These are phyloP conservation scores for Palythoa grandis DNA, from an alignment of 92 coral and sea anemone species.

Conservation along the genomic window DNA sequence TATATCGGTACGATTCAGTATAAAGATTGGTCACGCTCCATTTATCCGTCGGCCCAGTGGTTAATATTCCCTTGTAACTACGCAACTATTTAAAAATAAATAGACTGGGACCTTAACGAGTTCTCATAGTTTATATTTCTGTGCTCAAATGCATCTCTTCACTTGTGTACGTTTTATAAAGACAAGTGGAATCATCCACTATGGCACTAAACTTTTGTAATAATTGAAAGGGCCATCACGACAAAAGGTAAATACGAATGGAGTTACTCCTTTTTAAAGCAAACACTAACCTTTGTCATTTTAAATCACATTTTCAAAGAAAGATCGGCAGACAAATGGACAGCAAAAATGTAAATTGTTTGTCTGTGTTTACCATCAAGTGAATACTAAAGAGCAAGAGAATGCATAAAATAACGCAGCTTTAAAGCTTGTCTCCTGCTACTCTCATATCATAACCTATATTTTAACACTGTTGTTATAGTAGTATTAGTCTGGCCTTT, in stretches of 20 bases:
- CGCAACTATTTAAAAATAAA: background rate
- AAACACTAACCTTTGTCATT: constrained; percentile 28
- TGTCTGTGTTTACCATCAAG: constrained; percentile 34
- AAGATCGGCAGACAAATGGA: constrained; percentile 19
- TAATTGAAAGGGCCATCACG: constrained; percentile 11
- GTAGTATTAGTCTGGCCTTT: constrained; percentile 14
- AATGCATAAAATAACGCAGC: constrained; percentile 8
- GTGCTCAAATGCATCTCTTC: background rate
- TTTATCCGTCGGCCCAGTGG: background rate
- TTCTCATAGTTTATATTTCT: background rate
- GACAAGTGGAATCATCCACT: background rate
- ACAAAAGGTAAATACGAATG: constrained; percentile 1
- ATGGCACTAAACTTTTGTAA: background rate
- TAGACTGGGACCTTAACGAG: background rate
- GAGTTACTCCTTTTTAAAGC: constrained; percentile 4
- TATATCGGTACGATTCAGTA: background rate
- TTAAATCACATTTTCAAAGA: constrained; percentile 21
- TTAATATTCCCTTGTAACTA: background rate
- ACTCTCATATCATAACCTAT: background rate
- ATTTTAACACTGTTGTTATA: constrained; percentile 4
- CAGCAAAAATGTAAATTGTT: constrained; percentile 11
- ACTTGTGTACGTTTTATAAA: background rate
- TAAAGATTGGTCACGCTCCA: constrained; percentile 17
- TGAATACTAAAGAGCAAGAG: constrained; percentile 22
- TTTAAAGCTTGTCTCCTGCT: background rate